Percentiles rank a stretch among this genome's conserved stretches.
These are phyloP conservation scores for Gavialis gangeticus DNA, from an alignment of 2,113 vertebrate genomes.

Conservation along the genomic window DNA sequence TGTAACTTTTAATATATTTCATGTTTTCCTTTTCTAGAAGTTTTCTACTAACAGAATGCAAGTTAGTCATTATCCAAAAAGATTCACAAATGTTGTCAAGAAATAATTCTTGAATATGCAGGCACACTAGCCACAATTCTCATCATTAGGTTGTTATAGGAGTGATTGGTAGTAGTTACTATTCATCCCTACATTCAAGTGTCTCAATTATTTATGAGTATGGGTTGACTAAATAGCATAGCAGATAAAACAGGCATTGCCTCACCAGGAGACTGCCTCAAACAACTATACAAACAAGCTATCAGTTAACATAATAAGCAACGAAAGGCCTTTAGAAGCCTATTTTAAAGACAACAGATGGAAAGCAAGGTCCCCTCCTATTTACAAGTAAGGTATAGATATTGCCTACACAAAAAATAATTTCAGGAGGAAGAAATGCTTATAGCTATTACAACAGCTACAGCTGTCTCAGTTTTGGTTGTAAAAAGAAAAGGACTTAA, in stretches of 20 bases:
- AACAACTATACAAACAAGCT: neutral
- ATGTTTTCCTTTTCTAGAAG: neutral
- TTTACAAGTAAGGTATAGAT: too few relatives aligned
- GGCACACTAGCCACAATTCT: neutral
- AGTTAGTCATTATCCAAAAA: neutral
- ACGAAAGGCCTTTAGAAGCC: neutral
- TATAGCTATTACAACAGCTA: fast-evolving
- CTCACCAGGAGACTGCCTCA: neutral
- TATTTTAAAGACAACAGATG: neutral
- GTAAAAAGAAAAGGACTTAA: neutral
- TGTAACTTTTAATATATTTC: neutral
- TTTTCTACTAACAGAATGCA: conserved; percentile 39
- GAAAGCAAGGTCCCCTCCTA: neutral
- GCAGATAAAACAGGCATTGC: fast-evolving
- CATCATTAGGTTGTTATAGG: neutral
- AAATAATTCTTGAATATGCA: conserved; percentile 48
- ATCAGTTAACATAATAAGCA: fast-evolving
- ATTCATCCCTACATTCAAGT: neutral
- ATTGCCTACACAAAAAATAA: fast-evolving
- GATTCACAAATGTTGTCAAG: conserved; percentile 49
- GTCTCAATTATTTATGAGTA: neutral
- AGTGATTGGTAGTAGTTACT: neutral
- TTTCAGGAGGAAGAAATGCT: neutral
- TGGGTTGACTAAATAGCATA: too few relatives aligned
- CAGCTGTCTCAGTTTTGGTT: fast-evolving